Base-by-base conservation (phyloP, 2,888 invertebrate genomes). In the Malachius bipustulatus region DNA sequence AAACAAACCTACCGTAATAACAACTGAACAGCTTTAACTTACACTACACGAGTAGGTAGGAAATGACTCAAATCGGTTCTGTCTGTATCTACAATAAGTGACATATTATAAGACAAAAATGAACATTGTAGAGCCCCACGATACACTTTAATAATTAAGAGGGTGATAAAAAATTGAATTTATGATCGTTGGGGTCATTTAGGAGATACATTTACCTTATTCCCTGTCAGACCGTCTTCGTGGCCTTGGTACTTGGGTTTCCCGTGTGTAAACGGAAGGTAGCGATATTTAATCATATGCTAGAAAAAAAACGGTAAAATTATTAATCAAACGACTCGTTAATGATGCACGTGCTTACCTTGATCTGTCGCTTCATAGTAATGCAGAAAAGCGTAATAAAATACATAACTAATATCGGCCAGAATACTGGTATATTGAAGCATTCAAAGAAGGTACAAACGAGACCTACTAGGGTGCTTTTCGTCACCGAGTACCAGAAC, bases 221-320 rank as follows among this genome's bases (percentile, higher is more conserved):
- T n/a, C n/a, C n/a, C n/a, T n/a, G n/a, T n/a, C 3, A n/a, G n/a
- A 30, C 8, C 4, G 3, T 54, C 54, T 50, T 70, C 69, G 47
- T 69, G 71, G 39, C 73, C 77, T 65, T 85, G 83, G 70, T 94
- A 94, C 64, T 83, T 82, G 56, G 94, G 91, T 71, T 99, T 99
- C 56, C 94, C 93, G 62, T 90, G 87, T 35, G 96, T 94, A 65
- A 98, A 99, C 41, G 98, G 98, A 64, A 99, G 70, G 69, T 99
- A 99, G 66, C 88, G 82, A 67, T 97, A 98, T 69, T 90, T 94
- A 60, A 99, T 84, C 98, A 99, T 99, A 71, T 99, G 98, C 93
- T 94, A 74, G 44, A 78, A 73, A 52, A 54, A 59, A 54, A 51
- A 47, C 40, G n/a, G 33, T 33, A 34, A 30, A 36, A 35, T 19